Percentiles rank a stretch among this genome's conserved stretches.
Conservation (phyloP, 1,140 invertebrate genomes). For the Rhagoletis pomonella region DNA sequence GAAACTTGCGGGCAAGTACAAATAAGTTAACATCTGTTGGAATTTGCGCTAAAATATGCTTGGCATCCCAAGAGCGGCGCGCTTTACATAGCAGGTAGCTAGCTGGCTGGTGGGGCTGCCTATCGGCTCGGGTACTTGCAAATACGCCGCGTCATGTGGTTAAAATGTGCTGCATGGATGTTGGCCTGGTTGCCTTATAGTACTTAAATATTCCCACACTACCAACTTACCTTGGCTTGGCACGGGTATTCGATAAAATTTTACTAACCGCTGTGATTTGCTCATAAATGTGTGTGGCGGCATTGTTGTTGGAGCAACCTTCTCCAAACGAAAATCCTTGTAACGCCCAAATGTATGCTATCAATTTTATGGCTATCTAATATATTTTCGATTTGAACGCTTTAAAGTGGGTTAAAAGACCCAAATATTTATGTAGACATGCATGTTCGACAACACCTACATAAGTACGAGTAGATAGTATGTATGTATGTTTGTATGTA, state of each 20-base stretch:
- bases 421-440: no score
- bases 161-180: background rate
- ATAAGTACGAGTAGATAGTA: no score
- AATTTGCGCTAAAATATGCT: constrained; percentile 27
- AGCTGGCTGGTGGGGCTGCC: background rate
- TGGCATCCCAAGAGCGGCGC: constrained; percentile 6
- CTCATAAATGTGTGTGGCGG: background rate
- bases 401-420: background rate
- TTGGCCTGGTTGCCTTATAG: background rate
- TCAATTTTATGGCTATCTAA: constrained; percentile 15
- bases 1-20: background rate
- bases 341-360: background rate
- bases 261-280: background rate
- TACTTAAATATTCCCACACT: no score
- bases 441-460: no score
- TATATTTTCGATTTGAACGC: background rate
- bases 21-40: constrained; percentile 9
- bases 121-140: background rate
- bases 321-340: background rate
- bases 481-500: no score
- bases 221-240: background rate
- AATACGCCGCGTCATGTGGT: background rate
- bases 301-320: background rate
- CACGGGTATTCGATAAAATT: background rate
- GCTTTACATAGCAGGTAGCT: background rate